phyloP scores from a whole-genome alignment of 2,888 invertebrate genomes.

The Sinelater perroti region DNA sequence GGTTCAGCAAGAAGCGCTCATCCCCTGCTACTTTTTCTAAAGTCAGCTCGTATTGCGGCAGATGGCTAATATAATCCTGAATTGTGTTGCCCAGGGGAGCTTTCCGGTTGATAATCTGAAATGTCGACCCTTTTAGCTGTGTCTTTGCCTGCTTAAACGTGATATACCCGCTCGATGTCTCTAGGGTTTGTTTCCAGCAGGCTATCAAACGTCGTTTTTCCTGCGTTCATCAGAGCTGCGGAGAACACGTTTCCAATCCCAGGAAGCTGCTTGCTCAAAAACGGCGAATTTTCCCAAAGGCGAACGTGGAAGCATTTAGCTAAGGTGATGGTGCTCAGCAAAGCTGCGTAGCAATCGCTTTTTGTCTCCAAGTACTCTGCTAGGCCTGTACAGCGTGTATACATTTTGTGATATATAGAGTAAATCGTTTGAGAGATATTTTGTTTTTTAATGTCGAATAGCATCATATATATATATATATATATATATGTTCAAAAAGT shows the following conservation, averaged over 20 bases:
- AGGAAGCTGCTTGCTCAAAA: slow-evolving; percentile 73
- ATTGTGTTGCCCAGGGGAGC: slow-evolving; percentile 77
- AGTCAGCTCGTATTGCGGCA: slow-evolving; percentile 70
- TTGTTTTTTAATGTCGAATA: too few species aligned
- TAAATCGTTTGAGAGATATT: neutral
- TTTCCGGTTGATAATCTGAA: slow-evolving; percentile 75
- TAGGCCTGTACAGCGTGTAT: slow-evolving; percentile 61
- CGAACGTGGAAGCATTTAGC: slow-evolving; percentile 73
- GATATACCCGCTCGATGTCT: slow-evolving; percentile 73
- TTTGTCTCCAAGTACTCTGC: slow-evolving; percentile 65
- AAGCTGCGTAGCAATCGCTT: slow-evolving; percentile 61
- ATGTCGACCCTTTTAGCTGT: too few species aligned
- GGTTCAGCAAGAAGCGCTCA: slow-evolving; percentile 16
- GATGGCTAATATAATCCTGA: slow-evolving; percentile 67
- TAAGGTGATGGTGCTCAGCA: slow-evolving; percentile 69
- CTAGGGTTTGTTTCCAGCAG: slow-evolving; percentile 74
- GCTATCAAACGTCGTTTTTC: slow-evolving; percentile 71
- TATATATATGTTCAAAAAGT: neutral
- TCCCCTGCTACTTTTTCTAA: slow-evolving; percentile 38
- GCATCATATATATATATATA: too few species aligned
- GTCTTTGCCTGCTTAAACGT: too few species aligned
- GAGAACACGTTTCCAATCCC: slow-evolving; percentile 76
- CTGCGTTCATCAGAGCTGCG: slow-evolving; percentile 69
- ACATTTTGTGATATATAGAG: neutral
- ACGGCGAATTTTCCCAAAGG: slow-evolving; percentile 80